phyloP scores from a whole-genome alignment of 2,797 vertebrate species.

The Sebastes minor region DNA sequence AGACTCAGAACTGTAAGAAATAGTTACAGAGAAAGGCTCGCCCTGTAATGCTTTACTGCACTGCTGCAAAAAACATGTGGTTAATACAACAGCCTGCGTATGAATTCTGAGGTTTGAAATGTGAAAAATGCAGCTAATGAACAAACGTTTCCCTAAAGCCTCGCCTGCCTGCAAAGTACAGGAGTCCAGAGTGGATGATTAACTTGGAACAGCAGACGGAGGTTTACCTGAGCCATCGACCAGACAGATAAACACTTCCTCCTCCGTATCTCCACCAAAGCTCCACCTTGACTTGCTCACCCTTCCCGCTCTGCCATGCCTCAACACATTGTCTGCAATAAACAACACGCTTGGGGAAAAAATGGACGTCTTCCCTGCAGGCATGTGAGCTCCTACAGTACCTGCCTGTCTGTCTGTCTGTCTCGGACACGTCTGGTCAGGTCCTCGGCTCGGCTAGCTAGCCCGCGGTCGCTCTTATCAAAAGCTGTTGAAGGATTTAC shows the following conservation, averaged over 20 bases:
- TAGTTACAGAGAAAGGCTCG: conserved; percentile 14
- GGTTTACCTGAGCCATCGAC: conserved; percentile 45
- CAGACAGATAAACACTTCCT: conserved; percentile 64
- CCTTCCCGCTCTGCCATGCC: conserved; percentile 32
- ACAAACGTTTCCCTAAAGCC: conserved; percentile 34
- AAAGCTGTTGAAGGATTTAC: conserved; percentile 66
- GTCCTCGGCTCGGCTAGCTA: conserved; percentile 36
- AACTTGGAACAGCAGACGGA: conserved; percentile 60
- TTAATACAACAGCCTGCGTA: conserved; percentile 7
- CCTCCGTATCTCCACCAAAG: conserved; percentile 46
- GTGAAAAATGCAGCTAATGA: conserved; percentile 31
- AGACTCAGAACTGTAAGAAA: conserved; percentile 37
- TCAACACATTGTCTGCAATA: conserved; percentile 42
- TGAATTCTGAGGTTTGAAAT: conserved; percentile 26
- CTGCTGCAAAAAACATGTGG: conserved; percentile 34
- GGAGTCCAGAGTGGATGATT: conserved; percentile 66
- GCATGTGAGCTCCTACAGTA: conserved; percentile 33
- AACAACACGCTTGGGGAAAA: conserved; percentile 44
- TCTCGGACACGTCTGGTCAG: conserved; percentile 64
- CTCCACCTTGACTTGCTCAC: conserved; percentile 46
- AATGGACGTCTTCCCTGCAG: conserved; percentile 25
- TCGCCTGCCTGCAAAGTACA: conserved; percentile 21
- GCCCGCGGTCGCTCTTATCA: conserved; percentile 58
- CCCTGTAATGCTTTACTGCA: conserved; percentile 37
- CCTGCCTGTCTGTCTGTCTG: conserved; percentile 41